Base-by-base conservation (phyloP, 2,113 vertebrate genomes). In the Atlantisia rogersi region DNA sequence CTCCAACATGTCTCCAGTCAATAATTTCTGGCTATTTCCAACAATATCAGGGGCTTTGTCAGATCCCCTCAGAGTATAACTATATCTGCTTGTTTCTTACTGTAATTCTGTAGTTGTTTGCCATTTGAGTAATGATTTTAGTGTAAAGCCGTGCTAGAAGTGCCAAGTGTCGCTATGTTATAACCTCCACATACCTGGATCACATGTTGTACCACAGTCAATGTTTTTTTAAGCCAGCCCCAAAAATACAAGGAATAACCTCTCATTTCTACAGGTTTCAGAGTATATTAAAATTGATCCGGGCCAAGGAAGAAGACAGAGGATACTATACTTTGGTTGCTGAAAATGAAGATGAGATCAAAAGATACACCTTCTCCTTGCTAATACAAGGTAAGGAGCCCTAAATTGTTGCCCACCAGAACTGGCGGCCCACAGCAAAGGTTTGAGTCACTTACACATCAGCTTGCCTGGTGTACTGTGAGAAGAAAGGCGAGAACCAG, bases 291-390 rank as follows among this genome's bases (percentile, higher is more conserved):
- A 99, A 99, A 78, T 96, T 99, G 92, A 99, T 99, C 60, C 98
- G 99, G 10, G 99, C 99, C 65, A 99, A 99, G 94, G 98, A 99
- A 77, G 99, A 99, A 96, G 99, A 99, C 97, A 99, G 99, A 0
- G 99, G 99, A 22, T 98, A 99, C 90, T 99, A 99, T 32, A 99
- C 99, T 29, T 97, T 99, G 40, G 92, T 98, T 42, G 99, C 98
- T 65, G 97, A 99, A 95, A 99, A 99, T 48, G 98, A 98, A 75
- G 98, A 99, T 31, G 98, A 98, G 46, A 94, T 92, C 65, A 97
- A 96, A 82, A 98, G 96, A 35, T 98, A 98, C n/a, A 98, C 98
- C 39, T 99, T 99, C 94, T 98, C 97, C 42, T 97, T 99, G 63
- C 97, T 99, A 56, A 99, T 99, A 90, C 99, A 99, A 98, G 99